phyloP scores from a whole-genome alignment of 2,888 invertebrate genomes.

The Nineta flava region DNA sequence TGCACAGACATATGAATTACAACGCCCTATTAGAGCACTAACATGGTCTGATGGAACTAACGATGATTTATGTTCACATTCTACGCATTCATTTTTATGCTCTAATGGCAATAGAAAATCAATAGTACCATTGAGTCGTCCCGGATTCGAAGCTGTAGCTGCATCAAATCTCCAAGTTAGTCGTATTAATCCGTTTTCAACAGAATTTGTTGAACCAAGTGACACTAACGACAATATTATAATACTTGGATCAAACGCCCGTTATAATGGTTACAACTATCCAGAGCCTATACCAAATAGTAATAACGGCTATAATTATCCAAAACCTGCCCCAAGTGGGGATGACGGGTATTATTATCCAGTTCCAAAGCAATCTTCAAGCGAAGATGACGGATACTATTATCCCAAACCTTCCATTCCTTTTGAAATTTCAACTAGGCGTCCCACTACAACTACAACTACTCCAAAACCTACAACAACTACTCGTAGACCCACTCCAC shows the following conservation, averaged over 20 bases:
- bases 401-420: slow-evolving; percentile 12
- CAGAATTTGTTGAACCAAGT: not conserved
- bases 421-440: not conserved
- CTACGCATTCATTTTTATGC: slow-evolving; percentile 9
- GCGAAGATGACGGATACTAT: not conserved
- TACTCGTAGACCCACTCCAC: slow-evolving; percentile 19
- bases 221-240: not conserved
- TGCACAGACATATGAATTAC: no score
- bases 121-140: slow-evolving; percentile 7
- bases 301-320: not conserved
- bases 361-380: not conserved
- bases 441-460: slow-evolving; percentile 18
- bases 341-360: slow-evolving; percentile 3
- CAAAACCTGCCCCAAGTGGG: not conserved
- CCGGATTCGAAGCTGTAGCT: slow-evolving; percentile 6
- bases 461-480: slow-evolving; percentile 12
- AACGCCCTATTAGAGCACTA: no score
- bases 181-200: not conserved
- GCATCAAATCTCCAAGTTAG: not conserved
- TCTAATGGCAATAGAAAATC: not conserved
- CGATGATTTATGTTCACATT: slow-evolving; percentile 9
- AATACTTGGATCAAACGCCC: slow-evolving; percentile 1
- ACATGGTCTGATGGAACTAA: not conserved
- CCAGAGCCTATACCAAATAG: slow-evolving; percentile 5
- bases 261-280: slow-evolving; percentile 9